A percentile compares a stretch with the other conserved stretches of the same genome.
These are phyloP conservation scores for Brachynemurus nebulosus DNA, from an alignment of 2,888 invertebrate genomes.

Conservation along the genomic window DNA sequence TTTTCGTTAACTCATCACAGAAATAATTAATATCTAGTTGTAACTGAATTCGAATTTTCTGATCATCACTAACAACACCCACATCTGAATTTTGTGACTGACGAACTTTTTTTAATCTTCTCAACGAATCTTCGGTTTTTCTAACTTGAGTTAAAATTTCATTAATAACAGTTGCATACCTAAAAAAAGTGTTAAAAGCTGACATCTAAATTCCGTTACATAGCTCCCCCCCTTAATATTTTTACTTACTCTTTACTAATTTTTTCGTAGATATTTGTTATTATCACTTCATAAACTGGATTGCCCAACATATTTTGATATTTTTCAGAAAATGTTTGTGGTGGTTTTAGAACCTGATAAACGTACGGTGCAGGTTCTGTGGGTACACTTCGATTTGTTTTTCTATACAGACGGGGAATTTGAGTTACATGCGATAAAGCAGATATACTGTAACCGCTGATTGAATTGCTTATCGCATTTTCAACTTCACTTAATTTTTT, in stretches of 20 bases:
- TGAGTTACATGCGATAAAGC: slow-evolving; percentile 70
- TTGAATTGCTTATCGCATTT: slow-evolving; percentile 29
- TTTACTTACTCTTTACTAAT: slow-evolving; percentile 36
- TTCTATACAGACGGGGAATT: slow-evolving; percentile 82
- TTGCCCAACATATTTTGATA: slow-evolving; percentile 31
- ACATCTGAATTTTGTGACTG: slow-evolving; percentile 25
- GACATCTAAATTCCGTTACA: no score
- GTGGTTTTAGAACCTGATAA: slow-evolving; percentile 44
- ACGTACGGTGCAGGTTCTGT: slow-evolving; percentile 69
- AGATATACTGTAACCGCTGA: slow-evolving; percentile 20
- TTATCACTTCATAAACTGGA: slow-evolving; percentile 29
- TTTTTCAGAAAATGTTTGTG: slow-evolving; percentile 42
- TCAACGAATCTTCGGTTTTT: slow-evolving; percentile 88
- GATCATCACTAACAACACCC: slow-evolving; percentile 64
- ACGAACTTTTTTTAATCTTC: slow-evolving; percentile 55
- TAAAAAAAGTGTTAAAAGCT: slow-evolving; percentile 20
- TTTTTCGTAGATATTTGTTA: slow-evolving; percentile 31
- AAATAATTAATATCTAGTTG: slow-evolving; percentile 73
- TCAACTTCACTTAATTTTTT: slow-evolving; percentile 26
- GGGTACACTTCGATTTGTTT: slow-evolving; percentile 81
- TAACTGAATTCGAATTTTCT: slow-evolving; percentile 85
- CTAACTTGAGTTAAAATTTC: slow-evolving; percentile 88
- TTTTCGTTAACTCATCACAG: slow-evolving; percentile 33
- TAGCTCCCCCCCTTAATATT: slow-evolving; percentile 1
- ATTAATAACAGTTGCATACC: slow-evolving; percentile 58